These are phyloP conservation scores for Caerostris darwini DNA, from an alignment of 1,140 invertebrate species.

Conservation along the genomic window DNA sequence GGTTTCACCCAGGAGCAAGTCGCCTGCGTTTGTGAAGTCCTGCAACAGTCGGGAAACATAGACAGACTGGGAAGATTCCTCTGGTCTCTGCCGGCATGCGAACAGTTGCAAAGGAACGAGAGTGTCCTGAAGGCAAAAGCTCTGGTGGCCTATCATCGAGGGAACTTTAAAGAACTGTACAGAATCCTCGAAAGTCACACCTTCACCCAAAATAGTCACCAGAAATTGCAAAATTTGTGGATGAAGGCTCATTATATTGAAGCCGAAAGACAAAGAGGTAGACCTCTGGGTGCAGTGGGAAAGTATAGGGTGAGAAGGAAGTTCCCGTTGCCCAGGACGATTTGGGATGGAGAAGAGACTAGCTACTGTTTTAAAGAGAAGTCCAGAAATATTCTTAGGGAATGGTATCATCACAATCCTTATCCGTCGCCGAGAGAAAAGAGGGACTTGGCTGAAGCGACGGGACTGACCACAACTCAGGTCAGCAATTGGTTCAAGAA, in stretches of 20 bases:
- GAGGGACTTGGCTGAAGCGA: slow-evolving; percentile 96
- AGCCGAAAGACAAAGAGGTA: slow-evolving; percentile 83
- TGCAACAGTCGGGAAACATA: slow-evolving; percentile 98
- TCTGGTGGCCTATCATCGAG: slow-evolving; percentile 97
- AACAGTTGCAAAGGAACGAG: slow-evolving; percentile 95
- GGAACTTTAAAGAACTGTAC: slow-evolving; percentile 98
- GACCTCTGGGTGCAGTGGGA: slow-evolving; percentile 90
- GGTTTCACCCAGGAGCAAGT: slow-evolving; percentile 99
- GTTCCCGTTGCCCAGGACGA: slow-evolving; percentile 96
- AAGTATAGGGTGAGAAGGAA: slow-evolving; percentile 97
- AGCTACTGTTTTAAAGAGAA: slow-evolving; percentile 99
- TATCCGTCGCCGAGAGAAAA: slow-evolving; percentile 97
- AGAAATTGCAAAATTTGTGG: slow-evolving; percentile 93
- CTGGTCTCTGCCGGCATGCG: slow-evolving; percentile 98
- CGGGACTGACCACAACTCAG: slow-evolving; percentile 98
- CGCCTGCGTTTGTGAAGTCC: slow-evolving; percentile 98
- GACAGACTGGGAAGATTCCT: slow-evolving; percentile 97
- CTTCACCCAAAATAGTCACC: slow-evolving; percentile 97
- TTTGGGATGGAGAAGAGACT: slow-evolving; percentile 99
- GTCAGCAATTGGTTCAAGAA: slow-evolving; percentile 99
- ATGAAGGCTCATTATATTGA: slow-evolving; percentile 86
- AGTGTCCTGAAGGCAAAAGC: slow-evolving; percentile 99
- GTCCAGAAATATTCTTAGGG: slow-evolving; percentile 92
- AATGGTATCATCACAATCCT: slow-evolving; percentile 93
- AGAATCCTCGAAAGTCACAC: slow-evolving; percentile 96